Base-by-base conservation (phyloP, 2,888 invertebrate species). In the Nasonovia ribisnigri region DNA sequence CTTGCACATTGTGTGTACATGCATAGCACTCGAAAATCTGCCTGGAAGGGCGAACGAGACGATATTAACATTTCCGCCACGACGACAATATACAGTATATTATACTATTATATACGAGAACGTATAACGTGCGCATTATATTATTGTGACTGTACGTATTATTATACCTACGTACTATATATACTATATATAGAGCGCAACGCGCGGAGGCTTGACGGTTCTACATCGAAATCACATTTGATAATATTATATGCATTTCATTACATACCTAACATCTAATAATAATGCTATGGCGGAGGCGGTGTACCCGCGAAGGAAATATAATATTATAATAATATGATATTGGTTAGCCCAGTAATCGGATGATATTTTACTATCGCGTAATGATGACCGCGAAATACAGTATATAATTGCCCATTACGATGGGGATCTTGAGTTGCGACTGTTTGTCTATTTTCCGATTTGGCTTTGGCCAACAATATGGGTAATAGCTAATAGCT, bases 61-160 rank as follows among this genome's bases (percentile, higher is more conserved):
- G 36, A 51, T 90, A 84, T 90, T 90, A 90, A 51, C 90, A 36
- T 90, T 90, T 90, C 90, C 90, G 51, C 42, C 36, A 16, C 77
- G 77, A 51, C 77, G 48, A 77, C 16, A 77, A 90, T 51, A 90
- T 57, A 54, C 29, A 20, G 26, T 43, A n/a, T 57, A 89, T 89
- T 43, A 89, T 46, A 60, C 77, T 77, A 77, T 77, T 36, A 36
- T 77, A 77, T 77, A 42, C 3, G 77, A 77, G 20, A 77, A 20
- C 29, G 60, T 60, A 90, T 54, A 54, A 36, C 43, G 29, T 29
- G 90, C 24, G 24, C n/a, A 10, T 29, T 46, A 26, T 54, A 88
- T 51, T 42, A 57, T 54, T 43, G 26, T 4, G 43, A 26, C 43
- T 26, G 26, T 57, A 26, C 2, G 6, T 77, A 77, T 36, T n/a